Percentiles rank a stretch among this genome's conserved stretches.
These are phyloP conservation scores for Notocelia uddmanniana DNA, from an alignment of 2,888 invertebrate genomes.

Conservation along the genomic window DNA sequence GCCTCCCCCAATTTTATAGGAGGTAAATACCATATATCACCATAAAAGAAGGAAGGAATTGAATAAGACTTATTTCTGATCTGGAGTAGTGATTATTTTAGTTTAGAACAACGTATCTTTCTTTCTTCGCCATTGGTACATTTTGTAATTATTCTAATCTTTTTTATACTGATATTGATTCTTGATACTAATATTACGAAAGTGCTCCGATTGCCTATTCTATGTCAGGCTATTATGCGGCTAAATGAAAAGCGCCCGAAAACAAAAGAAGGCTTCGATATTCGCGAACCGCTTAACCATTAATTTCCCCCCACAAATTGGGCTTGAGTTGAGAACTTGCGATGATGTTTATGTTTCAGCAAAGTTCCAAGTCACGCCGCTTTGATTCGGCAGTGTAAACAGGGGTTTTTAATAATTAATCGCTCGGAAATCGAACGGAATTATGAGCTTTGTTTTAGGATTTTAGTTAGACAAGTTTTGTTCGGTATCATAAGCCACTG, in stretches of 20 bases:
- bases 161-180: neutral
- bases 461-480: conserved; percentile 9
- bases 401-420: conserved; percentile 40
- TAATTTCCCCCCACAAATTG: conserved; percentile 34
- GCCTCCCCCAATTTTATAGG: too few relatives aligned
- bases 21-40: too few relatives aligned
- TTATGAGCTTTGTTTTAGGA: conserved; percentile 15
- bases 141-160: too few relatives aligned
- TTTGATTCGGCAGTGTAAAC: conserved; percentile 31
- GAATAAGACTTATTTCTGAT: too few relatives aligned
- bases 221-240: neutral
- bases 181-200: neutral
- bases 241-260: conserved; percentile 5
- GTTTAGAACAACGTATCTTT: too few relatives aligned
- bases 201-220: neutral
- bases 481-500: neutral
- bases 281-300: conserved; percentile 29
- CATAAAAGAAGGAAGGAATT: too few relatives aligned
- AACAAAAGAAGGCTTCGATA: conserved; percentile 22
- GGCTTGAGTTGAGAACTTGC: conserved; percentile 27
- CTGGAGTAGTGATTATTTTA: too few relatives aligned
- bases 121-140: too few relatives aligned
- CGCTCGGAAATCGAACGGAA: conserved; percentile 24
- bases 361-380: conserved; percentile 36
- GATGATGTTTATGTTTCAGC: conserved; percentile 36